Evolutionary conservation across 2,797 vertebrate genomes (phyloP), one percentile per base, ranked within the genome.

Genomic region (Rhinella marina): DNA sequence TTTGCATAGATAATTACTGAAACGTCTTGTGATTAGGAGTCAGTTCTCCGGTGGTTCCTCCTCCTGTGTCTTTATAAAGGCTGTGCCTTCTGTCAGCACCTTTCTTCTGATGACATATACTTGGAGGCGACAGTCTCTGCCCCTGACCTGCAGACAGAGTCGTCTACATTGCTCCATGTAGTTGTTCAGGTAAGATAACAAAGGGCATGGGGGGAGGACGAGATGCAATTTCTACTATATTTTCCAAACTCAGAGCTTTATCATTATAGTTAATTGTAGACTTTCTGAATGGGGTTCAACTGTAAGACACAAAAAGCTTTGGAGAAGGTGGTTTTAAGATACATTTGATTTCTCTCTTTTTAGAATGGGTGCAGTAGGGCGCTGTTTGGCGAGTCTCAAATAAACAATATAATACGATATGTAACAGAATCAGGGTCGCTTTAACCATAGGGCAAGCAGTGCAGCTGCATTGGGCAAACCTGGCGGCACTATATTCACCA

Each of bases 1-100:
- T 77, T 25, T 14, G 75, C 21, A 77, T 54, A 9, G 10, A n/a
- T 23, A 50, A 41, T 21, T 50, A 50, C 25, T 14, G 7, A 25
- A 14, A 1, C 14, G 23, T 52, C 21, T 76, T n/a, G 50, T 14
- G 75, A 77, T 52, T 32, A 72, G 29, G 48, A 25, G 48, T 54
- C 48, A 54, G 70, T 70, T 14, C 68, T 70, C 27, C 29, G 19
- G 27, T 1, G 59, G n/a, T 48, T 59, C 80, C 88, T 78, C 88
- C 88, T 86, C 84, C 80, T 3, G n/a, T 25, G 29, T 14, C 81
- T 80, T 84, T 84, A 88, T 88, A 88, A 88, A 84, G 75, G 52
- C 70, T 59, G 62, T 8, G n/a, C 25, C 41, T 79, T 23, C 50
- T 27, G 29, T 56, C 54, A 66, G 32, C 2, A 25, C 41, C 7